Evolutionary conservation across 2,888 invertebrate genomes (phyloP).

Genomic region (Orthosia incerta): DNA sequence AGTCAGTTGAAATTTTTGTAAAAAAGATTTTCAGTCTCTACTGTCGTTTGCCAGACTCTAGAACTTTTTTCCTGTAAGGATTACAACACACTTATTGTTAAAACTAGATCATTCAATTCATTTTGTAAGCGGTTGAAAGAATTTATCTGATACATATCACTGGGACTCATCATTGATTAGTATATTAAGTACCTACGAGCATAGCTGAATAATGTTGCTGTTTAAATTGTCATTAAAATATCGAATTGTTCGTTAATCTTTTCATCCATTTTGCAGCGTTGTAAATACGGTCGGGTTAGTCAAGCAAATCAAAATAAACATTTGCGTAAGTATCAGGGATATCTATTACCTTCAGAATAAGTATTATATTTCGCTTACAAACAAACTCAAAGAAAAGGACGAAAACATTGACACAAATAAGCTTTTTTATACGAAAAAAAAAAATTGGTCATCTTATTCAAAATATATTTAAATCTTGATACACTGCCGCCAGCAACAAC

Average conservation of each 20-base stretch:
- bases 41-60: no score
- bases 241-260: no score
- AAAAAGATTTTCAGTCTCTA: no score
- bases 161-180: no score
- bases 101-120: no score
- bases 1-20: no score
- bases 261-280: neutral
- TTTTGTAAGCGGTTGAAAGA: no score
- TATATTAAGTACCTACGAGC: no score
- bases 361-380: neutral
- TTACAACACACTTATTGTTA: neutral
- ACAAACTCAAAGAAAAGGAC: neutral
- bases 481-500: slow-evolving; percentile 47
- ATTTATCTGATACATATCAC: no score
- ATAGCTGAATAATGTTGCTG: no score
- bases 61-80: neutral
- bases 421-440: neutral
- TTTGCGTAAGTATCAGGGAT: neutral
- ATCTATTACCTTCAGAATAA: slow-evolving; percentile 14
- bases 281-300: neutral
- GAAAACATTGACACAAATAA: slow-evolving; percentile 11
- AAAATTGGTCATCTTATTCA: slow-evolving; percentile 5
- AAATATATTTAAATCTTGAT: slow-evolving; percentile 33
- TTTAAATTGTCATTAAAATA: no score
- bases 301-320: neutral